A percentile compares a stretch with the other conserved stretches of the same genome.
Evolutionary conservation across 2,797 vertebrate species (phyloP).

Genomic region (Helicolenus hilgendorfi): DNA sequence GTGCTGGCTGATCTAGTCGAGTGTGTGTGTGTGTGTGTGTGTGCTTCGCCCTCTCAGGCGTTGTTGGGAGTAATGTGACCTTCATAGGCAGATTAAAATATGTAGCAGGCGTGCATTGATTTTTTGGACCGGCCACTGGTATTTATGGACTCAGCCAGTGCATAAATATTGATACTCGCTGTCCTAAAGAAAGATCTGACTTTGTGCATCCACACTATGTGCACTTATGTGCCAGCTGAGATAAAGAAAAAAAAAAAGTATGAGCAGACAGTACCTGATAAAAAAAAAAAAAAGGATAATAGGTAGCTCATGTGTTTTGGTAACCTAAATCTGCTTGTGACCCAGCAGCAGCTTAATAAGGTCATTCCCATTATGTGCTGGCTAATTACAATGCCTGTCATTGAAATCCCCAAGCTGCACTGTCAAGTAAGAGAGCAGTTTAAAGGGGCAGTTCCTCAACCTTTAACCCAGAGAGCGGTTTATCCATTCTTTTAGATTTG

Average conservation of each 20-base stretch:
- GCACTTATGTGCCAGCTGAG: neutral
- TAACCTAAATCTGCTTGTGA: constrained; percentile 72
- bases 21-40: constrained; percentile 19
- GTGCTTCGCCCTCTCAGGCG: constrained; percentile 45
- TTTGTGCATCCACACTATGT: constrained; percentile 40
- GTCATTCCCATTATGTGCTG: constrained; percentile 72
- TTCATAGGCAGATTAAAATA: constrained; percentile 88
- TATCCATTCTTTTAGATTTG: neutral
- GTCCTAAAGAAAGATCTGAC: constrained; percentile 60
- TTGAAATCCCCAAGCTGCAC: constrained; percentile 61
- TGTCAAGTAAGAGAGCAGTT: constrained; percentile 53
- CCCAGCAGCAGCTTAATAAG: constrained; percentile 73
- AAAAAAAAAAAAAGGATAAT: constrained; percentile 14
- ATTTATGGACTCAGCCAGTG: constrained; percentile 86
- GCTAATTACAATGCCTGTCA: constrained; percentile 76
- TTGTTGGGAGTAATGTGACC: constrained; percentile 84
- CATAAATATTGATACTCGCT: constrained; percentile 86
- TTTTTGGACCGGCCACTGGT: constrained; percentile 78
- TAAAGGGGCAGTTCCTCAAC: constrained; percentile 49
- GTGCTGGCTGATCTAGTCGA: constrained; percentile 34
- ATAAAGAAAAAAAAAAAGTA: neutral
- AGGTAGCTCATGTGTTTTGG: constrained; percentile 45
- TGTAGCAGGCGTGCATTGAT: constrained; percentile 86
- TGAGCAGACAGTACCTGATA: constrained; percentile 29
- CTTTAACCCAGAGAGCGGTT: neutral